Conservation (phyloP, 2,888 invertebrate species). For the Lepas anatifera region DNA sequence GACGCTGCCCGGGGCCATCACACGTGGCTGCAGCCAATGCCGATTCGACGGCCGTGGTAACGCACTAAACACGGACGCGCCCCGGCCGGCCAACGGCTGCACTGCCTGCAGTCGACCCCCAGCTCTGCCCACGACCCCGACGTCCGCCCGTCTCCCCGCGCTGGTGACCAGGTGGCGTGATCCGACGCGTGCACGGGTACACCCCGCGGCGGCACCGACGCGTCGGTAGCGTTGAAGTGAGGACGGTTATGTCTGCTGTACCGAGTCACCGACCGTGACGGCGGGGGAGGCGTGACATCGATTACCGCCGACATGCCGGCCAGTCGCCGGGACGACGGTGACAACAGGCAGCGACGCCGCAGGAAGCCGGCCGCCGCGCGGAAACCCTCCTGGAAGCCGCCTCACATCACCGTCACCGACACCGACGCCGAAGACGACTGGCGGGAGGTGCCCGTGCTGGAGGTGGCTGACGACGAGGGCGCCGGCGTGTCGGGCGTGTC, state of each 20-base stretch:
- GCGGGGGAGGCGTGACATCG: not conserved
- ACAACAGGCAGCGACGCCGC: not conserved
- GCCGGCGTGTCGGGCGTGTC: not conserved
- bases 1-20: too few species aligned
- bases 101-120: not conserved
- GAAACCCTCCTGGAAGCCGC: not conserved
- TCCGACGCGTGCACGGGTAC: not conserved
- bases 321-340: not conserved
- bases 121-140: not conserved
- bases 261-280: not conserved
- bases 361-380: too few species aligned
- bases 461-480: not conserved
- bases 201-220: not conserved
- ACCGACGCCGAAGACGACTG: not conserved
- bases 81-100: not conserved
- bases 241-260: not conserved
- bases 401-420: slow-evolving; percentile 6
- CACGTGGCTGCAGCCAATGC: too few species aligned
- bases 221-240: too few species aligned
- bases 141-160: not conserved
- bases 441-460: not conserved
- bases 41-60: too few species aligned
- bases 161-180: not conserved
- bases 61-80: too few species aligned
- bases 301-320: not conserved